Base-by-base conservation (phyloP, 2,113 vertebrate genomes). In the Phocoena sinus region DNA sequence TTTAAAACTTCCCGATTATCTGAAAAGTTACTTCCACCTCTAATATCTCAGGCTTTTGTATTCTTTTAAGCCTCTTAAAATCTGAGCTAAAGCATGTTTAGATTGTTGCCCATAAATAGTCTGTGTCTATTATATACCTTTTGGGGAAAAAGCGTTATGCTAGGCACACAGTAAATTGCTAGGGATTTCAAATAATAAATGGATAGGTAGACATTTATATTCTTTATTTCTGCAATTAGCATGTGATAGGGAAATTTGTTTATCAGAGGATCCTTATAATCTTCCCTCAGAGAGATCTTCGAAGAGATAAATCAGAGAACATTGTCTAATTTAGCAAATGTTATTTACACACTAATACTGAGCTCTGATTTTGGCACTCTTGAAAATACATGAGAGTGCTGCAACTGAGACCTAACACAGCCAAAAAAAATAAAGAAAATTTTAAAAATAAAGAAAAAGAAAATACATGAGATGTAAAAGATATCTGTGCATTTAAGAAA, bases 21-120 rank as follows among this genome's bases (percentile, higher is more conserved):
- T 83, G 53, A 84, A 96, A 81, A 81, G 71, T 96, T 95, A 53
- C 28, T 91, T 77, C 6, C 11, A 56, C 53, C 76, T 97, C 70
- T 85, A n/a, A 95, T 95, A 91, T 93, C 60, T 95, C 47, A 79
- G 76, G 53, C 20, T 83, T 93, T 95, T 31, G 1, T 87, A 67
- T 84, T 88, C 18, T 93, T 93, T 83, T 44, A 53, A 53, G 47
- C 13, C 23, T 80, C 56, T 94, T 89, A 65, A 89, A 92, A 67
- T 86, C 28, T 56, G 53, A 94, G 33, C 85, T 83, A 68, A 83
- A 81, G 38, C n/a, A 83, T 89, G 11, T 65, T 92, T 68, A 80
- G 11, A 71, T 93, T 90, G 25, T 94, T 84, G 58, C 25, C 44
- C 26, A 23, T 38, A 41, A 88, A 8, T 86, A 71, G 56, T 82